Base-by-base conservation (phyloP, 2,113 vertebrate genomes). In the Sminthopsis crassicaudata region DNA sequence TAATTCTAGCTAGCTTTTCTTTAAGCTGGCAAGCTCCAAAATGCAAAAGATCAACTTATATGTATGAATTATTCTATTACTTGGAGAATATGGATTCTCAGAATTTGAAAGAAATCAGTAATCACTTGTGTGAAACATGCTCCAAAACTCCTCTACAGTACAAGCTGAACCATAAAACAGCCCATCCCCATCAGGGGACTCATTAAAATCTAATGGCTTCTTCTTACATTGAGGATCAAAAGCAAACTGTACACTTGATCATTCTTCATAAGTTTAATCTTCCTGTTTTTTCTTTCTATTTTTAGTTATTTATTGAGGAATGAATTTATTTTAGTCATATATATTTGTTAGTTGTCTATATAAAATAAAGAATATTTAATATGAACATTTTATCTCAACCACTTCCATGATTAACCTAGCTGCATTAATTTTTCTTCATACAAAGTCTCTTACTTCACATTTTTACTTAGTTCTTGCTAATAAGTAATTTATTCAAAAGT, bases 401-500 rank as follows among this genome's bases (percentile, higher is more conserved):
- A 42, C 16, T 76, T 76, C n/a, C 5, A 42, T n/a, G 36, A 36
- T 42, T 22, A 22, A 7, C 14, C 67, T 42, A 42, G 14, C 19
- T n/a, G 60, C 60, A 67, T n/a, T 36, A 6, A 76, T 76, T 76
- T 76, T 67, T 12, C n/a, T 76, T n/a, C 67, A 22, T 22, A 42
- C 19, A 67, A 67, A 16, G 30, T 42, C 67, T 42, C 42, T 22
- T 76, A n/a, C 42, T 76, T 76, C 36, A 22, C n/a, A 42, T 76
- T 22, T 76, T 76, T n/a, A 76, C 53, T 53, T 22, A 53, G 26
- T 57, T 36, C 55, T 67, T 67, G n/a, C 36, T 76, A 42, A 76
- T 6, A 76, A 76, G 60, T 67, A 36, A 67, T 94, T 95, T 91
- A 50, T 93, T 57, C n/a, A 12, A 93, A 96, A 97, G 22, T 89